Evolutionary conservation across 2,888 invertebrate species (phyloP), one percentile per base, ranked within the genome.

Genomic region (Endotricha flammealis): DNA sequence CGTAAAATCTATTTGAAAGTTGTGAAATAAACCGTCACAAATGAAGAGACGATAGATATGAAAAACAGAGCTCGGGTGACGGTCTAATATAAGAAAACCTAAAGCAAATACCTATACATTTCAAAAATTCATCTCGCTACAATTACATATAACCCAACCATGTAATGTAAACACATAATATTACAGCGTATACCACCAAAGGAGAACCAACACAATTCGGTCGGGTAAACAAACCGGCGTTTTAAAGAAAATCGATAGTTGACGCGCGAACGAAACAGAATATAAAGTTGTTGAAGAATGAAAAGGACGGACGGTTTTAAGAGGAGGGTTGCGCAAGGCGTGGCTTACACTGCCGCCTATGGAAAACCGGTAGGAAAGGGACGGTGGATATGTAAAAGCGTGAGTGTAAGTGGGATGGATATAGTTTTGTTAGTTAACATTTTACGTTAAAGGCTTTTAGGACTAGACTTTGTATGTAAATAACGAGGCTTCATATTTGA

Each of bases 181-280:
- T 69, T 63, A 67, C 62, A 33, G 42, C 42, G 42, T 48, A 56
- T 46, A 59, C 40, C 54, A 62, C 55, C 62, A 70, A 64, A 47
- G 36, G 55, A 50, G 53, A 54, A 67, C 63, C 70, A 48, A 58
- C 64, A 68, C 65, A 70, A 79, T 77, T 72, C 59, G 57, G 57
- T 56, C 69, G 71, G 60, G 77, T 80, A 81, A 81, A 81, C 80
- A 81, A 67, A 66, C 65, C 54, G 48, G 46, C 54, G 46, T 45
- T 35, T 42, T 59, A 44, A 51, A 48, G 53, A 67, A 70, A 78
- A 79, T 79, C 79, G 76, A 79, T 79, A 78, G 57, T 50, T 50
- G 53, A 47, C 45, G 58, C 41, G 66, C 29, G 58, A 55, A 57
- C 58, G 68, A 45, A 70, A 66, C 50, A 54, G 39, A 40, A 49